Evolutionary conservation across 2,888 invertebrate genomes (phyloP).

Genomic region (Biston stratarius): DNA sequence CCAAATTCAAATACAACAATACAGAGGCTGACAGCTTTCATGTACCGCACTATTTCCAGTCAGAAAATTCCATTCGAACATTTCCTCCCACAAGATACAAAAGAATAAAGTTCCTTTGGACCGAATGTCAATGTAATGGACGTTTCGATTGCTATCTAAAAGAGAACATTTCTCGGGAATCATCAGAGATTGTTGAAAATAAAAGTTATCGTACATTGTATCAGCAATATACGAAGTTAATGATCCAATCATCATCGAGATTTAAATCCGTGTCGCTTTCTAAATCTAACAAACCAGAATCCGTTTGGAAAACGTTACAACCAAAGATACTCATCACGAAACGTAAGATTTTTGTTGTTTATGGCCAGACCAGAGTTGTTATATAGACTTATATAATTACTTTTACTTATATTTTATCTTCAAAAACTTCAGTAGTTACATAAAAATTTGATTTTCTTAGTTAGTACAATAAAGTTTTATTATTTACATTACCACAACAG

Average conservation of each 20-base stretch:
- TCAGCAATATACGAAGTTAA: constrained; percentile 20
- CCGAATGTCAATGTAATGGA: not conserved
- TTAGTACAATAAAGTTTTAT: not conserved
- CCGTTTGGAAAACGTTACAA: constrained; percentile 25
- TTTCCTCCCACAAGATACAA: constrained; percentile 9
- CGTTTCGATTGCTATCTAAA: not conserved
- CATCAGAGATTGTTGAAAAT: constrained; percentile 8
- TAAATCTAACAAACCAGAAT: constrained; percentile 34
- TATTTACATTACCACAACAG: not conserved
- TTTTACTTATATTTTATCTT: not conserved
- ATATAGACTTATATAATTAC: not conserved
- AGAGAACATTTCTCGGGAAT: not conserved
- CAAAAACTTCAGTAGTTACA: not conserved
- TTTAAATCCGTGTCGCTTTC: constrained; percentile 31
- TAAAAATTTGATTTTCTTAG: not conserved
- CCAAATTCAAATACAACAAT: constrained; percentile 7
- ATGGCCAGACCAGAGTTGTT: constrained; percentile 2
- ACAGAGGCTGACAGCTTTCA: not conserved
- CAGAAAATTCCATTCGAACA: constrained; percentile 9
- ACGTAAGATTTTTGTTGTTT: constrained; percentile 12
- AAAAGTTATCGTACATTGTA: constrained; percentile 13
- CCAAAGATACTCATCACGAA: constrained; percentile 21
- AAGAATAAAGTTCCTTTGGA: not conserved
- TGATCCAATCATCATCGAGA: constrained; percentile 20
- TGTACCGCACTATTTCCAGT: constrained; percentile 2